Evolutionary conservation across 2,797 vertebrate species (phyloP).

Genomic region (Pelodytes ibericus): DNA sequence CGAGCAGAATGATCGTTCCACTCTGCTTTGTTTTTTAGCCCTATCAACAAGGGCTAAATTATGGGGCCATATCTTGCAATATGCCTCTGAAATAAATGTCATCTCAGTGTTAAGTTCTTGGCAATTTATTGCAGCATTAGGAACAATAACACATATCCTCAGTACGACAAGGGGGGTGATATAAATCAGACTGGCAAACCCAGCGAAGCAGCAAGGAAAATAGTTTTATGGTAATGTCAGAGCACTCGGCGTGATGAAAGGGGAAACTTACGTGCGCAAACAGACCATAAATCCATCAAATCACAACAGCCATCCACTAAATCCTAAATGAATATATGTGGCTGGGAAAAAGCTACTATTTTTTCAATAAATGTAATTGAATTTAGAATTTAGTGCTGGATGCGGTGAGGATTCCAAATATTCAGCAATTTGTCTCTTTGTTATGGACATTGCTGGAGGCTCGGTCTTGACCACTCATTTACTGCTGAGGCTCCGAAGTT

Average conservation of each 20-base stretch:
- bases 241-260: slow-evolving; percentile 48
- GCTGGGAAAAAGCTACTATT: slow-evolving; percentile 38
- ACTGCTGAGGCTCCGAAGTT: background rate
- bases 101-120: slow-evolving; percentile 48
- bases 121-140: slow-evolving; percentile 54
- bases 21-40: slow-evolving; percentile 47
- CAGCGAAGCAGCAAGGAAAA: slow-evolving; percentile 46
- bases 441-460: slow-evolving; percentile 15
- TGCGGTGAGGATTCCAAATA: slow-evolving; percentile 22
- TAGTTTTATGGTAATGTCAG: slow-evolving; percentile 55
- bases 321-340: slow-evolving; percentile 51
- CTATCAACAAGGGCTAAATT: slow-evolving; percentile 55
- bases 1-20: slow-evolving; percentile 26
- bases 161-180: slow-evolving; percentile 43
- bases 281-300: slow-evolving; percentile 52
- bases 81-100: slow-evolving; percentile 56
- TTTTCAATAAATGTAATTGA: slow-evolving; percentile 50
- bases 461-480: slow-evolving; percentile 37
- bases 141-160: slow-evolving; percentile 55
- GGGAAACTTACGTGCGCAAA: slow-evolving; percentile 48
- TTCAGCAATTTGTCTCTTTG: slow-evolving; percentile 15
- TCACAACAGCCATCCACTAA: slow-evolving; percentile 48
- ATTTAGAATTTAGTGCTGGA: slow-evolving; percentile 45
- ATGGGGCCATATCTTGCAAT: slow-evolving; percentile 55
- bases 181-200: slow-evolving; percentile 50